Base-by-base conservation (phyloP, 2,797 vertebrate genomes). In the Propithecus perrieri region DNA sequence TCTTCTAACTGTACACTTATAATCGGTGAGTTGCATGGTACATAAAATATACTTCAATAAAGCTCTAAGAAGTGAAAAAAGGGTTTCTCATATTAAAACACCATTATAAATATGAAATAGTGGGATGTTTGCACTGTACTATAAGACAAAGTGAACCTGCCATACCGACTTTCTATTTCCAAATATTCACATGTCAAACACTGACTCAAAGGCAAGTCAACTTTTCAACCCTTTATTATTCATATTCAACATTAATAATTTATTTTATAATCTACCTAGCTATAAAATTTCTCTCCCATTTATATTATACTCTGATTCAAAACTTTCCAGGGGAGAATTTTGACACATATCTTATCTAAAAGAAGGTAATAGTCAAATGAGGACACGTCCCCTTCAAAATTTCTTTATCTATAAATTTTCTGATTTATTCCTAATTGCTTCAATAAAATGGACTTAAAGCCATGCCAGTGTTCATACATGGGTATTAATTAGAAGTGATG, bases 351-450 rank as follows among this genome's bases (percentile, higher is more conserved):
- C 10, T n/a, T 92, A 80, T 43, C 33, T 79, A 96, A 97, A 84
- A 95, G 87, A 93, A 90, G 67, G 26, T 80, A 92, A 88, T 94
- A 65, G 95, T 33, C 30, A 74, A 97, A 94, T 93, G 94, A 97
- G 14, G 38, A 33, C 85, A 88, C 35, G 75, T 88, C 93, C 38
- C 96, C 63, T 93, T 98, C 94, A 97, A 95, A 98, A 96, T 41
- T 92, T 41, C 65, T 97, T 98, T 91, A 92, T 69, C 67, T 97
- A 9, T 91, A 97, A 94, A 41, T 94, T 94, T 96, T 97, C 65
- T 97, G 78, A 97, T 96, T 97, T 97, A 94, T 94, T 97, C 91
- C 94, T 57, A 96, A 59, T 93, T 97, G 43, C 26, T 97, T 96
- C 93, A 97, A 69, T 87, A 59, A 97, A 97, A 95, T 57, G 38